Base-by-base conservation (phyloP, 2,888 invertebrate genomes). In the Drymonia ruficornis region DNA sequence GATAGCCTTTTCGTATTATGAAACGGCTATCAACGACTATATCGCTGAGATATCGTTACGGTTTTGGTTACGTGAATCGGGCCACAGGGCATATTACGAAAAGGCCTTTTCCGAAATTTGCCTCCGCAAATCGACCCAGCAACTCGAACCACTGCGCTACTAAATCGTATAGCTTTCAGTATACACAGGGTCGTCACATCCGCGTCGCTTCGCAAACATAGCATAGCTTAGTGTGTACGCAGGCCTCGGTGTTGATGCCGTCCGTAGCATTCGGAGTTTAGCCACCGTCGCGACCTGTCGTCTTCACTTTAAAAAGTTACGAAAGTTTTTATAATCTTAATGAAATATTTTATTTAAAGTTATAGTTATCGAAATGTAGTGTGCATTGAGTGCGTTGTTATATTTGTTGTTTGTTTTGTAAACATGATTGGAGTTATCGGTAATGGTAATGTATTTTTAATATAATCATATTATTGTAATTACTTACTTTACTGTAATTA, bases 371-470 rank as follows among this genome's bases (percentile, higher is more conserved):
- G 58, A 50, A 53, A 66, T 61, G 66, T 66, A 59, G 59, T 31
- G 50, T 51, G 12, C 36, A 58, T 56, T 50, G 42, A n/a, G n/a
- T n/a, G n/a, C n/a, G n/a, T n/a, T n/a, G 51, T 34, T 34, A 61
- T 44, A 34, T 46, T 46, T 60, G 57, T 52, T 46, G 47, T 52
- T 65, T 65, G 51, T 61, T 40, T 52, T 48, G 60, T 59, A 49
- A 70, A 57, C 62, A 80, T 80, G 79, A 74, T 78, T 58, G 78
- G 67, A 55, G 60, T 61, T 48, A 72, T 78, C 45, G 78, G 77
- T 78, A 66, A 65, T 49, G 78, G 77, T 78, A 66, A 65, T 49
- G 53, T 48, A 60, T 65, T 63, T 1, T 36, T 57, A n/a, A 34
- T 40, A 40, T 19, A 46, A 38, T 51, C n/a, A 23, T n/a, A 13